phyloP scores from a whole-genome alignment of 1,140 invertebrate genomes.

The Sycobia sp. region DNA sequence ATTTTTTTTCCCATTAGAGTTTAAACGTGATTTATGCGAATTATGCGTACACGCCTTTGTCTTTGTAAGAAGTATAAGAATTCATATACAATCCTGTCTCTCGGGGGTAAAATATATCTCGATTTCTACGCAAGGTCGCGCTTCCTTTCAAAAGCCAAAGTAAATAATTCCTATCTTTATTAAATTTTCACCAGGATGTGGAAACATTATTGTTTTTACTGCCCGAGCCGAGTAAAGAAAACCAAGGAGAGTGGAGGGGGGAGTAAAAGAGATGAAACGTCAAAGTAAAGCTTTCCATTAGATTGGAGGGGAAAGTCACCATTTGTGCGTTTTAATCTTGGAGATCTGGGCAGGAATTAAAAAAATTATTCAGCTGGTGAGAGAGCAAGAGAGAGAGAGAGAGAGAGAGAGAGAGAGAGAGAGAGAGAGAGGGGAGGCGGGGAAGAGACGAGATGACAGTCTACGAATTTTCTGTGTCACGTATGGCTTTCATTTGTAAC shows the following conservation, averaged over 20 bases:
- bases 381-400: too few relatives aligned
- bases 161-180: slow-evolving; percentile 8
- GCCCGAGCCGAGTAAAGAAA: too few relatives aligned
- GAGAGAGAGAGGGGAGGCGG: not conserved
- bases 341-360: too few relatives aligned
- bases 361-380: too few relatives aligned
- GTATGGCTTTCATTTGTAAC: slow-evolving; percentile 7
- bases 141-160: not conserved
- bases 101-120: slow-evolving; percentile 4
- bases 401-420: not conserved
- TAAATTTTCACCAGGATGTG: not conserved
- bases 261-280: too few relatives aligned
- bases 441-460: not conserved
- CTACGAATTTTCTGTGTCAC: too few relatives aligned
- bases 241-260: too few relatives aligned
- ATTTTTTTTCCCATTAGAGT: too few relatives aligned
- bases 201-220: too few relatives aligned
- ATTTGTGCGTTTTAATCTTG: too few relatives aligned
- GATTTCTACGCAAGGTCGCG: not conserved
- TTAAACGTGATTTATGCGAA: not conserved
- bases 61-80: not conserved
- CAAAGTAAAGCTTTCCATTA: too few relatives aligned
- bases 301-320: too few relatives aligned
- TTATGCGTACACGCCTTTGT: not conserved
- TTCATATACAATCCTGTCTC: slow-evolving; percentile 11